These are phyloP conservation scores for Drosophila neotestacea DNA, from an alignment of 2,888 invertebrate species.

Conservation along the genomic window DNA sequence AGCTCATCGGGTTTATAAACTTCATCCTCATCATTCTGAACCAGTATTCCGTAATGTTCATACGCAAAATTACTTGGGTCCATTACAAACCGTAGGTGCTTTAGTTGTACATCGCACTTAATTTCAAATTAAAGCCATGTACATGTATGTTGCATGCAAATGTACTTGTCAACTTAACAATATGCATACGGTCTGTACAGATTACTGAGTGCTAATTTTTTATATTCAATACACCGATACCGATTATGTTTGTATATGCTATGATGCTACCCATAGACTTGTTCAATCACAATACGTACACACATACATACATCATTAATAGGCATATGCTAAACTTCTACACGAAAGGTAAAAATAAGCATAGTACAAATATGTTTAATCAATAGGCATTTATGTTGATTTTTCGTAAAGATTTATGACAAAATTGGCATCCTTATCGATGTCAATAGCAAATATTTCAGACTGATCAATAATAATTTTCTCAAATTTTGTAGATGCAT, in stretches of 20 bases:
- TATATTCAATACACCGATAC: background rate
- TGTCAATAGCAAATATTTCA: too few relatives aligned
- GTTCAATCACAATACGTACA: background rate
- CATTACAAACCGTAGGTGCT: constrained; percentile 77
- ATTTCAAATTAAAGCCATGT: constrained; percentile 84
- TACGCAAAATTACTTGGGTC: constrained; percentile 61
- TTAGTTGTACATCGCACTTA: constrained; percentile 87
- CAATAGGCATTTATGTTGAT: background rate
- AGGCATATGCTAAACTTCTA: background rate
- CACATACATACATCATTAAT: background rate
- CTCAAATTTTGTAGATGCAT: background rate
- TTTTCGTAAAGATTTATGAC: background rate
- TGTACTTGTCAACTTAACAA: constrained; percentile 2
- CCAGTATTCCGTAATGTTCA: constrained; percentile 82
- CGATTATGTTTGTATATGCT: background rate
- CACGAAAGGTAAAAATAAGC: background rate
- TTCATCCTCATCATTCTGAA: constrained; percentile 73
- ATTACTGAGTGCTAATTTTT: constrained; percentile 1
- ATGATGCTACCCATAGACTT: background rate
- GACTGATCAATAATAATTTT: background rate
- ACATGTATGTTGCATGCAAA: background rate
- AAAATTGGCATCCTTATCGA: background rate
- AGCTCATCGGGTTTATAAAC: constrained; percentile 62
- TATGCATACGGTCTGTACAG: background rate
- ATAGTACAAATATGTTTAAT: background rate